Base-by-base conservation (phyloP, 2,113 vertebrate genomes). In the Syngnathus typhle region DNA sequence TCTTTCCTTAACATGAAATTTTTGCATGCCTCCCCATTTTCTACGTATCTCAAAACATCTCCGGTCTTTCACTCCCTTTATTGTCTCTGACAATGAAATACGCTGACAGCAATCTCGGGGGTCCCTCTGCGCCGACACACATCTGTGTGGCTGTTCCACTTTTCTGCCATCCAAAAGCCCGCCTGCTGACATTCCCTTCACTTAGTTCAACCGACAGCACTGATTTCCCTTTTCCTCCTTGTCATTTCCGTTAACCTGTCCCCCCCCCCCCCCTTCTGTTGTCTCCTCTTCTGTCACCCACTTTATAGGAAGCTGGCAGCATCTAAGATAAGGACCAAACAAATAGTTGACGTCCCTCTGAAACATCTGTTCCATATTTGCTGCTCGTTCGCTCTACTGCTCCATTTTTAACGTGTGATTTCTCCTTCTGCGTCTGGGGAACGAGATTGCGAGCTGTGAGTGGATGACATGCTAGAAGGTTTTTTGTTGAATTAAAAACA, bases 141-240 rank as follows among this genome's bases (percentile, higher is more conserved):
- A 92, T 89, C 88, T 91, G 90, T 90, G 84, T 65, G 75, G 81
- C 75, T 91, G 91, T 88, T 90, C 91, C 88, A 91, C 85, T 90
- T 89, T 92, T 82, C 84, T 84, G 80, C 77, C 75, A 77, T 81
- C 76, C 64, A 81, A 71, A 83, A 75, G 63, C 79, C 74, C 55
- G 85, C 71, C 84, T 77, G 84, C 84, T 83, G 85, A 77, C 79
- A 65, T 76, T 75, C 41, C 71, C 74, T 81, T 69, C 70, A 82
- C 78, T 85, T 80, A 86, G 69, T 78, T 71, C 73, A 79, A 86
- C 75, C 81, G 78, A 82, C 72, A 72, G 74, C 52, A n/a, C 46
- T 44, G 55, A 69, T 80, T 75, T 70, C 52, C 56, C 62, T 60
- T 60, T 64, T 68, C 60, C 68, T 72, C 70, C 64, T 51, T 36